Base-by-base conservation (phyloP, 2,888 invertebrate species). In the Eristalinus sepulchralis region DNA sequence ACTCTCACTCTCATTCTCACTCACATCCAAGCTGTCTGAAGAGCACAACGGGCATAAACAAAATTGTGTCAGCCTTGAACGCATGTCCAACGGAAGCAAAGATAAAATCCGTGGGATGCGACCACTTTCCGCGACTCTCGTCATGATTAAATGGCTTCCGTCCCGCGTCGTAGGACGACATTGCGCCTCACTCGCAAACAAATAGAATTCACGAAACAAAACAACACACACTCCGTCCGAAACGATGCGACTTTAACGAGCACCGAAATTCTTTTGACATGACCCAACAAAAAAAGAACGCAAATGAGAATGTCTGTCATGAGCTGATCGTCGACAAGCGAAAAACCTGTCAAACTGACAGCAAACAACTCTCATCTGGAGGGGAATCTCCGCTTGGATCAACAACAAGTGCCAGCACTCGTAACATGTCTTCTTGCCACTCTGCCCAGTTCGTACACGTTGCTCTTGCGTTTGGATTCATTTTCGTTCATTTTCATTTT, bases 41-140 rank as follows among this genome's bases (percentile, higher is more conserved):
- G 5, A 71, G 10, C 10, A 36, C 1, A 27, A 27, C 17, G 36
- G 39, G 96, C 91, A 96, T 96, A 88, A 96, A 93, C 95, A 96
- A 96, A 20, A 96, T 94, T 90, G 96, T 96, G 78, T 96, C 96
- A 68, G 96, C 95, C 34, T 96, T 96, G 64, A 96, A 96, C 2
- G 96, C 96, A 88, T 96, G 96, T 20, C 96, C 96, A 71, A 96
- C 94, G 90, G 96, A 96, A 47, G 96, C 95, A 77, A 96, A 92
- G 53, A 96, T 92, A 91, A 96, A 96, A 91, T 96, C 96, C 60
- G 94, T 92, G 92, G 95, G 95, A 88, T 93, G 95, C 60, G 93
- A 94, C 96, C 96, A 96, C 87, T 94, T 94, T 66, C 95, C 96
- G 79, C 94, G 79, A 17, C 24, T 36, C 24, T 67, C 34, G 34